A percentile compares a stretch with the other conserved stretches of the same genome.
Evolutionary conservation across 2,888 invertebrate species (phyloP).

Genomic region (Syrista parreyssii): DNA sequence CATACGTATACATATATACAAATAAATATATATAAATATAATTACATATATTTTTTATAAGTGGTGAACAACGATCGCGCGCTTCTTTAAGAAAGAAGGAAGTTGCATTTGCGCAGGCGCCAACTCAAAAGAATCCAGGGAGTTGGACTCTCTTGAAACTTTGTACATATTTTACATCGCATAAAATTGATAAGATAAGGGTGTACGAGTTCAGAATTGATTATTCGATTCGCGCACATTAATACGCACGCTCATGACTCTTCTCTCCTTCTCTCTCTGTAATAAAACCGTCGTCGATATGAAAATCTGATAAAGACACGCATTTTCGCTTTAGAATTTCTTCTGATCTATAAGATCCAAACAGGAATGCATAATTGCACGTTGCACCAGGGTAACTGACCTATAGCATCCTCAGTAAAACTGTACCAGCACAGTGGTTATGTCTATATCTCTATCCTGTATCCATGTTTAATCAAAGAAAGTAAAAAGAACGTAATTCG

Average conservation of each 20-base stretch:
- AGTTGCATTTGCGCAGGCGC: slow-evolving; percentile 16
- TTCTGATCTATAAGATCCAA: background rate
- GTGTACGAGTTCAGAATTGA: slow-evolving; percentile 28
- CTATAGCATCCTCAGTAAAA: background rate
- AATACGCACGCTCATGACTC: slow-evolving; percentile 32
- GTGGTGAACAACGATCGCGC: slow-evolving; percentile 27
- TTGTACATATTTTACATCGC: slow-evolving; percentile 40
- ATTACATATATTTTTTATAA: slow-evolving; percentile 43
- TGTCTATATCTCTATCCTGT: background rate
- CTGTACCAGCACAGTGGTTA: background rate
- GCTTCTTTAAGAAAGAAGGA: slow-evolving; percentile 24
- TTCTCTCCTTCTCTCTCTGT: slow-evolving; percentile 27
- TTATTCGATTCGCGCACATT: slow-evolving; percentile 28
- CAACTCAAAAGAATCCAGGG: slow-evolving; percentile 17
- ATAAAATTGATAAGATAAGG: slow-evolving; percentile 16
- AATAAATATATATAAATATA: slow-evolving; percentile 4
- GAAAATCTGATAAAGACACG: slow-evolving; percentile 28
- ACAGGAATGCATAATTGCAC: background rate
- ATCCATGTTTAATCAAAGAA: background rate
- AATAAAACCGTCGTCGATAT: background rate
- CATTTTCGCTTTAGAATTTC: slow-evolving; percentile 2
- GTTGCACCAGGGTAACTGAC: background rate
- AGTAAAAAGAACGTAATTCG: background rate
- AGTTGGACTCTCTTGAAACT: slow-evolving; percentile 26
- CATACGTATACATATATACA: background rate